phyloP scores from a whole-genome alignment of 2,113 vertebrate genomes.

The Percopsis transmontana region DNA sequence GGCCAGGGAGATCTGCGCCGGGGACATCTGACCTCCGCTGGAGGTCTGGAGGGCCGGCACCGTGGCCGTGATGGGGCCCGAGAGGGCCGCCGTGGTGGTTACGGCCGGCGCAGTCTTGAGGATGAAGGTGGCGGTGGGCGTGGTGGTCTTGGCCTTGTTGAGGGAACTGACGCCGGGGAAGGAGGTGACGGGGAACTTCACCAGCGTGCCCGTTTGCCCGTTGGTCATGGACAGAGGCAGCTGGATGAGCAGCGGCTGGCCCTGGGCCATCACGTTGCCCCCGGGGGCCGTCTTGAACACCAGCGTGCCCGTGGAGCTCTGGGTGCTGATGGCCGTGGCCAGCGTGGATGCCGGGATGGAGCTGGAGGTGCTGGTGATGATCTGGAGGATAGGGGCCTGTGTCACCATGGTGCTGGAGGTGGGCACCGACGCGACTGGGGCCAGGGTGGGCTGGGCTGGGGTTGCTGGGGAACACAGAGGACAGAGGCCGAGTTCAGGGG shows the following conservation, averaged over 20 bases:
- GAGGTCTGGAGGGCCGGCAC: constrained; percentile 57
- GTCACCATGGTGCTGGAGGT: constrained; percentile 63
- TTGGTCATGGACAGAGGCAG: constrained; percentile 74
- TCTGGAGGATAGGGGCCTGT: constrained; percentile 71
- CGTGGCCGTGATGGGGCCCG: constrained; percentile 33
- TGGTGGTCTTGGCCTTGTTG: constrained; percentile 74
- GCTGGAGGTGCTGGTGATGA: constrained; percentile 71
- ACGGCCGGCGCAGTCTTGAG: constrained; percentile 66
- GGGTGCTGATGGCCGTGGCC: constrained; percentile 60
- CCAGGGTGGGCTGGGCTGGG: constrained; percentile 36
- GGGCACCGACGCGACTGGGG: constrained; percentile 38
- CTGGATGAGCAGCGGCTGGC: constrained; percentile 79
- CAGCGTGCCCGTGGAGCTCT: constrained; percentile 70
- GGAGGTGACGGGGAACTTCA: constrained; percentile 76
- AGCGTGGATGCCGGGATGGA: constrained; percentile 57
- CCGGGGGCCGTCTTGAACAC: constrained; percentile 68
- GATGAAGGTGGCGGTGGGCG: constrained; percentile 75
- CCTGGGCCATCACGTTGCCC: constrained; percentile 55
- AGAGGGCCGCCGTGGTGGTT: constrained; percentile 34
- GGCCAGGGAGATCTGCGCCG: constrained; percentile 70
- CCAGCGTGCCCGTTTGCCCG: constrained; percentile 70
- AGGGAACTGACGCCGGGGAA: constrained; percentile 65
- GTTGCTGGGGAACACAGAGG: constrained; percentile 7
- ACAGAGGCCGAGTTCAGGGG: constrained; percentile 2
- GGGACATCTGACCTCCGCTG: constrained; percentile 37